Evolutionary conservation across 2,113 vertebrate genomes (phyloP), one percentile per base, ranked within the genome.

Genomic region (Tympanuchus pallidicinctus): DNA sequence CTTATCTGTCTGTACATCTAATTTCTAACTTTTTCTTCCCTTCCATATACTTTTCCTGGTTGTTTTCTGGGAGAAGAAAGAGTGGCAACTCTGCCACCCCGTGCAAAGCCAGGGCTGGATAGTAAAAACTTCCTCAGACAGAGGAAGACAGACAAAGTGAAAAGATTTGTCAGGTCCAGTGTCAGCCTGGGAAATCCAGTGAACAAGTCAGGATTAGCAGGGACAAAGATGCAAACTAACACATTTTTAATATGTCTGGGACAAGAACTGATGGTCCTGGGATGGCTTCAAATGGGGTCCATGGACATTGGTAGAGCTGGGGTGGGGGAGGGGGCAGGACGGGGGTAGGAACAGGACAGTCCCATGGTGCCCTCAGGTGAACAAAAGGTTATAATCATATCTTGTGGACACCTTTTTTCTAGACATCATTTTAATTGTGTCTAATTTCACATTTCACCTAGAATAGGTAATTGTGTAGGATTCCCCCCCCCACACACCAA

Each of bases 71-170:
- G 19, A 81, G 4, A 2, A 60, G 7, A 21, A 32, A 40, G 60
- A 1, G 1, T 0, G 1, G 3, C 5, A 77, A 57, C 16, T 84
- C 13, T 4, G 0, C 7, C 73, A 34, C 2, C 9, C 5, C 0
- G 0, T 2, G 1, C 3, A 45, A 27, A 4, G 4, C 22, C 60
- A 60, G 24, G 3, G 3, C 1, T 1, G 1, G 13, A 6, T 65
- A 38, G 11, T 10, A 48, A 42, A 21, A 34, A 21, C 3, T 48
- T 90, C 28, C 43, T 72, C 42, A 19, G 14, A 27, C 13, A 36
- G 22, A 64, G 9, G 47, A 50, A 4, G 20, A 27, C 13, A n/a
- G 22, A 64, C 10, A 52, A 50, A 4, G 20, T 56, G 47, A 52
- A 78, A 75, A 21, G 25, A 10, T 15, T 5, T 18, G 2, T 40